These are phyloP conservation scores for Protomyctophum bolini DNA, from an alignment of 2,113 vertebrate genomes.

Conservation along the genomic window DNA sequence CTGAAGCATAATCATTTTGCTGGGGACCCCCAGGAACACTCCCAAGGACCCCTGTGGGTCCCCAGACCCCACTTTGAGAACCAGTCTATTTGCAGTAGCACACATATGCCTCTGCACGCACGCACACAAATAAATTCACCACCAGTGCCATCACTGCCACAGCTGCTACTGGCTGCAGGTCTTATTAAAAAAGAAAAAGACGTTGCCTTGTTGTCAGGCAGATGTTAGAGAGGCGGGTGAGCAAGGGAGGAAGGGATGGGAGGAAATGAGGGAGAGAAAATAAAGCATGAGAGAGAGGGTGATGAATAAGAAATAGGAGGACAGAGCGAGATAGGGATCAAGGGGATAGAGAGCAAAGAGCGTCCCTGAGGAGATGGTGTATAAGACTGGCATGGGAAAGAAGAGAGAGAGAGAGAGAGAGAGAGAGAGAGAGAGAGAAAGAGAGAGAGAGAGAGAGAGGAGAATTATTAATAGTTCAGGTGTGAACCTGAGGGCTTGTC, in stretches of 20 bases:
- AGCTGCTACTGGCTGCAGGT: conserved; percentile 32
- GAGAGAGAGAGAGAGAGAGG: conserved; percentile 23
- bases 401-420: background rate
- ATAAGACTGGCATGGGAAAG: conserved; percentile 6
- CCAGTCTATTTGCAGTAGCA: too few species aligned
- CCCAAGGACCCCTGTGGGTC: too few species aligned
- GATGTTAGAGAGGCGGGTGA: conserved; percentile 58
- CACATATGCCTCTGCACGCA: background rate
- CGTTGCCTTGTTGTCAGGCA: conserved; percentile 80
- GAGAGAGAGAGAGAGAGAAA: background rate
- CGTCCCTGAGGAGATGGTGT: conserved; percentile 15
- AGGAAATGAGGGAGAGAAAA: conserved; percentile 27
- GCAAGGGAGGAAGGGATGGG: background rate
- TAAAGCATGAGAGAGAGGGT: conserved; percentile 37
- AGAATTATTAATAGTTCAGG: conserved; percentile 31
- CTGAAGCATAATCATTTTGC: too few species aligned
- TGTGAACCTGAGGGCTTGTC: conserved; percentile 27
- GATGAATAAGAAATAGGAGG: conserved; percentile 53
- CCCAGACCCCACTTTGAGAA: too few species aligned
- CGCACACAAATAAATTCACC: conserved; percentile 9
- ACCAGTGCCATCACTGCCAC: conserved; percentile 25
- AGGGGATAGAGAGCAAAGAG: conserved; percentile 27
- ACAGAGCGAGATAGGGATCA: conserved; percentile 44
- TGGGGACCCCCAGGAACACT: too few species aligned
- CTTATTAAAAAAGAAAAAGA: conserved; percentile 40